Evolutionary conservation across 2,888 invertebrate genomes (phyloP).

Genomic region (Netelia inedita): DNA sequence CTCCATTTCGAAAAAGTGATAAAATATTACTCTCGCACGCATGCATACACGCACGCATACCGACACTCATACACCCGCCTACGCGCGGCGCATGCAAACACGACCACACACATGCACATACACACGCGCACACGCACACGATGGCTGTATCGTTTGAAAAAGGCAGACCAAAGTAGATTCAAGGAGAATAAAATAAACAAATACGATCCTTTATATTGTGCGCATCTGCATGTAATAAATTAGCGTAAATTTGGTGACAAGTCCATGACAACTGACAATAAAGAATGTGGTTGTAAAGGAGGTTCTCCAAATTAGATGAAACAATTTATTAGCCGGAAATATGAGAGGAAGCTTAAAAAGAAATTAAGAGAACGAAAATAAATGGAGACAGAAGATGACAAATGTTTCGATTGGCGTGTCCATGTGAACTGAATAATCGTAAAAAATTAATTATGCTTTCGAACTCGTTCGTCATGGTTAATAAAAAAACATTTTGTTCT

Average conservation of each 20-base stretch:
- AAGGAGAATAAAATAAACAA: constrained; percentile 34
- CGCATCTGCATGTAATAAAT: constrained; percentile 62
- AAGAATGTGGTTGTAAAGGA: constrained; percentile 77
- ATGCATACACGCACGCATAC: constrained; percentile 5
- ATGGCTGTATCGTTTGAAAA: constrained; percentile 40
- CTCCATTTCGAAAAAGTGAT: not conserved
- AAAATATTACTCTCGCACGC: not conserved
- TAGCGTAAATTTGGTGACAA: constrained; percentile 73
- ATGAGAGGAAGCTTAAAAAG: constrained; percentile 11
- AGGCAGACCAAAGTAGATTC: constrained; percentile 30
- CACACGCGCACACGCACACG: not conserved
- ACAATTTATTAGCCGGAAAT: constrained; percentile 59
- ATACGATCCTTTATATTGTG: constrained; percentile 37
- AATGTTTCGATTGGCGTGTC: constrained; percentile 55
- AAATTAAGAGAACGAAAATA: not conserved
- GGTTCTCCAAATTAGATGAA: constrained; percentile 65
- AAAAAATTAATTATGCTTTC: constrained; percentile 50
- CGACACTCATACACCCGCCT: not conserved
- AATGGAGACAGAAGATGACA: constrained; percentile 22
- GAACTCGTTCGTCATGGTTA: constrained; percentile 17
- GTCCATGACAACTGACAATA: constrained; percentile 82
- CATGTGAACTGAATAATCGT: constrained; percentile 52
- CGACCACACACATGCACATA: not conserved
- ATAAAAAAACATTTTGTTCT: constrained; percentile 19
- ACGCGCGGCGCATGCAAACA: not conserved